A percentile compares a stretch with the other conserved stretches of the same genome.
Conservation (phyloP, 1,140 invertebrate species). For the Neoseiulus cucumeris region DNA sequence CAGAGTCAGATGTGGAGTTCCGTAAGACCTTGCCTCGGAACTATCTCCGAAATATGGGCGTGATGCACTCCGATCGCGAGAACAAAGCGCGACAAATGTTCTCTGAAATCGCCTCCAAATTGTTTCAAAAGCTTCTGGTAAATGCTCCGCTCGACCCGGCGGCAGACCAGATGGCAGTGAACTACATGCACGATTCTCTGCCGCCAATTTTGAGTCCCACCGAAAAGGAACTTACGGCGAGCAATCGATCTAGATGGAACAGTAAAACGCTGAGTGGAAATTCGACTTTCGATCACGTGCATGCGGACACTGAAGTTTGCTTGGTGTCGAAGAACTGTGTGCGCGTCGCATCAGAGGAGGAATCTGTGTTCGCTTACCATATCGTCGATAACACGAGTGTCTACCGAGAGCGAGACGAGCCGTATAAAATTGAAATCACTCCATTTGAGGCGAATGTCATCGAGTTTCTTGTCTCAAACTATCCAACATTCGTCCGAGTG, state of each 20-base stretch:
- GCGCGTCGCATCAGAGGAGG: conserved; percentile 42
- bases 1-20: conserved; percentile 45
- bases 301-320: conserved; percentile 42
- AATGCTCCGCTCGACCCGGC: conserved; percentile 53
- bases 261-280: conserved; percentile 35
- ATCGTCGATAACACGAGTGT: conserved; percentile 56
- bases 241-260: conserved; percentile 42
- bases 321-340: conserved; percentile 29
- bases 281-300: conserved; percentile 42
- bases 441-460: conserved; percentile 41
- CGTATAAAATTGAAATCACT: conserved; percentile 52
- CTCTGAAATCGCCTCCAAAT: conserved; percentile 34
- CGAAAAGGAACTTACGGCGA: conserved; percentile 42
- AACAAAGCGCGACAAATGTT: conserved; percentile 33
- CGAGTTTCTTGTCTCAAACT: conserved; percentile 44
- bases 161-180: conserved; percentile 60
- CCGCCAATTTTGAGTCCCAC: conserved; percentile 46
- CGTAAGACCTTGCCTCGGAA: conserved; percentile 57
- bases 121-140: conserved; percentile 41
- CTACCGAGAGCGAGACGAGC: conserved; percentile 52
- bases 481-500: conserved; percentile 52
- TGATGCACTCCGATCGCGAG: conserved; percentile 35
- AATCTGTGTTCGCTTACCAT: conserved; percentile 47
- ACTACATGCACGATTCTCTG: conserved; percentile 62
- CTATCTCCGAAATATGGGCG: conserved; percentile 49